Base-by-base conservation (phyloP, 2,113 vertebrate genomes). In the Paracanthobrama guichenoti region DNA sequence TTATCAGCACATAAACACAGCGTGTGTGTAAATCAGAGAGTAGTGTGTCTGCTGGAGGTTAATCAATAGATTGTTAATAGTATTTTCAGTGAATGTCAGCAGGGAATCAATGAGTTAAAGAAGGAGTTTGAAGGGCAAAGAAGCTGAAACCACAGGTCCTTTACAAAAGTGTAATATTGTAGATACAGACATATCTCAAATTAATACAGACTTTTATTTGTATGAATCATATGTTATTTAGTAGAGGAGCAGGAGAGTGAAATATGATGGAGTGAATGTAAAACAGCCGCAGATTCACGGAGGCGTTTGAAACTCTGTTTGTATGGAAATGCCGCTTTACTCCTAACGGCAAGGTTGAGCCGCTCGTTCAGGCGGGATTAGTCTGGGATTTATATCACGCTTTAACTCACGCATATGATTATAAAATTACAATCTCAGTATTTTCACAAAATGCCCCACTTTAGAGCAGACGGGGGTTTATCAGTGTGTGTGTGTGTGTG, bases 11-110 rank as follows among this genome's bases (percentile, higher is more conserved):
- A 14, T 22, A 67, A 24, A 75, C 86, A 59, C 86, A 67, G 28
- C 10, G 87, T 89, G 84, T 88, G 88, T 79, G 86, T 87, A 84
- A 86, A 87, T 89, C 11, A 46, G 85, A 1, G 77, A 79, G 77
- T 79, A 80, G 83, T 88, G 88, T 88, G 85, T 90, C 80, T 76
- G 48, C 48, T 85, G 28, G 81, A 86, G 79, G 82, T 77, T 92
- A 92, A 94, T 91, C 90, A 75, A 91, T 91, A 94, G 86, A 92
- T 92, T 91, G 81, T 92, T 93, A 90, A 91, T 92, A 93, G 90
- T 81, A 84, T 67, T 92, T 93, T 91, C 90, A 75, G 81, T 48
- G 60, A 44, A 75, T 77, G 79, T 69, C 59, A 6, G 81, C 75
- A 74, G 82, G 67, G 86, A 87, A 82, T 88, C 90, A 71, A 87